Base-by-base conservation (phyloP, 2,113 vertebrate genomes). In the Phrynosoma blainvillii region DNA sequence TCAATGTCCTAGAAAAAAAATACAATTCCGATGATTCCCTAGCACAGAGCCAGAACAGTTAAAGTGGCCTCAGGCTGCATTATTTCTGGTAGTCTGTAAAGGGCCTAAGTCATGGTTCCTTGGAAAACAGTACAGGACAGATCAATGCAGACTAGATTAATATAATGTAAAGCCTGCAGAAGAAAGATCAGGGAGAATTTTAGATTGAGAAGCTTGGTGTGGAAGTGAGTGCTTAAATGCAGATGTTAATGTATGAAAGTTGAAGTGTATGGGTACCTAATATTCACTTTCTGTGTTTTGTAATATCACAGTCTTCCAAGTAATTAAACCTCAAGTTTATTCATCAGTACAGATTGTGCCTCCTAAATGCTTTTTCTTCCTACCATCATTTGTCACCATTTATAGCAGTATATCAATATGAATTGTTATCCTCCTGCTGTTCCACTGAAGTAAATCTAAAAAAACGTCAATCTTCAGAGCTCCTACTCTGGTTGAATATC, bases 361-460 rank as follows among this genome's bases (percentile, higher is more conserved):
- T 5, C 92, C 85, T 84, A 84, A 20, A 62, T 90, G 71, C 82
- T 82, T 4, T 79, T 80, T 2, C 66, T 76, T 74, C n/a, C 76
- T 0, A 68, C 40, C 83, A 68, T 32, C 2, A 4, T 91, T 90
- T 91, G 8, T 88, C 86, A 52, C 32, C 30, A 84, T 77, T 92
- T 93, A 76, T 87, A 87, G 21, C 3, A 16, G 9, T 82, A 1
- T 14, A 84, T 88, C 79, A 81, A 9, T 88, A 87, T 21, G 40
- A 94, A 87, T 88, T 66, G 40, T 89, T 40, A 76, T 79, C 54
- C 88, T 91, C 87, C 75, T 87, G 74, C 84, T 88, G 27, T 84
- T 94, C 85, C 59, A 68, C 68, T 91, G 87, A 93, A 93, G 62
- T 87, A 90, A 88, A 62, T 81, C 12, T 30, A 91, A 90, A 66